Base-by-base conservation (phyloP, 2,888 invertebrate species). In the Drosophila prolongata region DNA sequence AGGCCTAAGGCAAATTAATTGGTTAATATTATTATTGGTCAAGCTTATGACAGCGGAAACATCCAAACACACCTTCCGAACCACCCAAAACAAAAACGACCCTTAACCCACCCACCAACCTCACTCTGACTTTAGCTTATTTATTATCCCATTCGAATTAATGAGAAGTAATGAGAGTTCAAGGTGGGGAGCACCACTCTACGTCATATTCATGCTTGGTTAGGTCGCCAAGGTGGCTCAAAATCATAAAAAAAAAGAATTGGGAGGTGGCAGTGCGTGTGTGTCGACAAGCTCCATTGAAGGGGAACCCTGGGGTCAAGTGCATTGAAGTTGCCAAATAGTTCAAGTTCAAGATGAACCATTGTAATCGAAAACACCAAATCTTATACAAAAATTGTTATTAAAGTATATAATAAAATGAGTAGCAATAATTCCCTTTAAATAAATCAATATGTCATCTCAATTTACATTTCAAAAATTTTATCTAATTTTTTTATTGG, bases 61-160 rank as follows among this genome's bases (percentile, higher is more conserved):
- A 27, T n/a, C 1, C 10, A 16, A 38, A 56, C 27, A 53, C 54
- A 64, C 50, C 62, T 19, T 14, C 11, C 47, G 10, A 47, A 30
- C 38, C 38, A 38, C 38, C n/a, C 38, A 38, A 38, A 38, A 38
- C 1, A 10, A 6, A 14, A 1, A 49, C 16, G 35, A 35, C 49
- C 16, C 16, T 6, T 35, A 35, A 16, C 49, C 27, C 14, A 40
- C 16, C 16, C 42, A 35, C 16, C 43, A 35, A 65, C 53, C 53
- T 37, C 27, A 56, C 47, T 46, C 27, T 40, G 16, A 40, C 16
- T 40, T 40, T 13, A 9, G 2, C 44, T 19, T 42, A 50, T 11
- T 27, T 40, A 40, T 30, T 49, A 53, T 62, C 75, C 68, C 55
- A 75, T 75, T 77, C 68, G 66, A 82, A 82, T 78, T 82, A 83